Evolutionary conservation across 1,140 invertebrate species (phyloP).

Genomic region (Pomacea maculata): DNA sequence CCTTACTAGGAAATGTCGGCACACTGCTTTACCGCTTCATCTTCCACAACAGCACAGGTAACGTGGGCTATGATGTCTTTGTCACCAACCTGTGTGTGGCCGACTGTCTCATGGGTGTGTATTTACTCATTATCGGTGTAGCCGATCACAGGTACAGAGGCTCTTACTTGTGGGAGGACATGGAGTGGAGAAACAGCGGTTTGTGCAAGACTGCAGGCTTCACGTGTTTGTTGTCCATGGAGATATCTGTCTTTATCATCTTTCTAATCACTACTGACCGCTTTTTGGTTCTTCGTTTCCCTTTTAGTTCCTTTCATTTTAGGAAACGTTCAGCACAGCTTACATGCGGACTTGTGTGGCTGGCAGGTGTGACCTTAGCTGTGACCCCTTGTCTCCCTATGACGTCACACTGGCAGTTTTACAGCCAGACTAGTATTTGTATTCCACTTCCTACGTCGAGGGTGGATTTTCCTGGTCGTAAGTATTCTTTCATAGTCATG

Average conservation of each 20-base stretch:
- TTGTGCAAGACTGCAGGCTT: conserved; percentile 47
- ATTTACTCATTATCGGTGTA: conserved; percentile 44
- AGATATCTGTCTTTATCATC: conserved; percentile 40
- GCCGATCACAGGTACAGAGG: conserved; percentile 41
- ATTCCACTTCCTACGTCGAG: conserved; percentile 30
- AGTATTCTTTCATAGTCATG: conserved; percentile 23
- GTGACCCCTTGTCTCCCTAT: conserved; percentile 20
- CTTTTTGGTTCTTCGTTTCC: conserved; percentile 40
- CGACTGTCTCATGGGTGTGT: conserved; percentile 55
- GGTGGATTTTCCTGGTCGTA: conserved; percentile 20
- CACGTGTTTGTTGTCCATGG: conserved; percentile 41
- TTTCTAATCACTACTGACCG: conserved; percentile 45
- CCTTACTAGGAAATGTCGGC: conserved; percentile 36
- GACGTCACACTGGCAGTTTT: conserved; percentile 8
- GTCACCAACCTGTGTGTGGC: conserved; percentile 42
- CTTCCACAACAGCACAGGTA: not conserved
- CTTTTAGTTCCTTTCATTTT: conserved; percentile 30
- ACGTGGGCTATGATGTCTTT: conserved; percentile 22
- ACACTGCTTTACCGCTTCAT: conserved; percentile 27
- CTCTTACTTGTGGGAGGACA: conserved; percentile 36
- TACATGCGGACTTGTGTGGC: conserved; percentile 18
- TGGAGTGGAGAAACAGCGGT: conserved; percentile 29
- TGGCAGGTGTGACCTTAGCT: conserved; percentile 17
- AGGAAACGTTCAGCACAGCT: conserved; percentile 14
- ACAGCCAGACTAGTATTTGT: conserved; percentile 30